A percentile compares a stretch with the other conserved stretches of the same genome.
These are phyloP conservation scores for Tetanocera ferruginea DNA, from an alignment of 2,888 invertebrate species.

Conservation along the genomic window DNA sequence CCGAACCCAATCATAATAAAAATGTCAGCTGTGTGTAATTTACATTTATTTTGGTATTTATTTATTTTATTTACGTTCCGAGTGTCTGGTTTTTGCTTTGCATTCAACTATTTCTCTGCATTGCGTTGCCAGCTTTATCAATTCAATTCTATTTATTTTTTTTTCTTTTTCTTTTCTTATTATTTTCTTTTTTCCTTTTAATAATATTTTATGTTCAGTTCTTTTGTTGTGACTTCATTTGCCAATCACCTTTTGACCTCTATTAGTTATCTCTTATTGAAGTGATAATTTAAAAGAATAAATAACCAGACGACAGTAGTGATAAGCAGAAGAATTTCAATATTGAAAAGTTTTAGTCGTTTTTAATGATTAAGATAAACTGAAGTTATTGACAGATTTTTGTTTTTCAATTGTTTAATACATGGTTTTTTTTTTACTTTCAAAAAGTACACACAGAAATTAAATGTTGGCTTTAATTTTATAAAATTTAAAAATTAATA, in stretches of 20 bases:
- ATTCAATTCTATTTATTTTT: not conserved
- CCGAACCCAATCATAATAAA: slow-evolving; percentile 32
- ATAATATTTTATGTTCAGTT: slow-evolving; percentile 13
- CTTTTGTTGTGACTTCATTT: slow-evolving; percentile 11
- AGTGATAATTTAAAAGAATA: not conserved
- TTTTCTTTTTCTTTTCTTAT: not conserved
- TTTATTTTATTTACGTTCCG: slow-evolving; percentile 9
- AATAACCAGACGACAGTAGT: not conserved
- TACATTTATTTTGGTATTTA: slow-evolving; percentile 31
- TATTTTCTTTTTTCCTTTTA: not conserved
- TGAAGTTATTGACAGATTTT: too few relatives aligned
- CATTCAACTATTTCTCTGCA: not conserved
- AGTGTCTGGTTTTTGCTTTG: not conserved
- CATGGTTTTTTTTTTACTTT: too few relatives aligned
- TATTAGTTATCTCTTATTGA: slow-evolving; percentile 10
- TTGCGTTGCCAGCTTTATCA: not conserved
- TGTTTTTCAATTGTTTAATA: too few relatives aligned
- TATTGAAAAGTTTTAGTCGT: too few relatives aligned
- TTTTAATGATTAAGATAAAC: too few relatives aligned
- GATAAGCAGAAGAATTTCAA: too few relatives aligned
- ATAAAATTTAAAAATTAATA: too few relatives aligned
- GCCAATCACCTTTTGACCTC: slow-evolving; percentile 22
- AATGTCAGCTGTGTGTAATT: slow-evolving; percentile 38
- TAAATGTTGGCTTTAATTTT: too few relatives aligned
- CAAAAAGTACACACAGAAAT: too few relatives aligned